Conservation (phyloP, 1,140 invertebrate species). For the Ditylenchus dipsaci region DNA sequence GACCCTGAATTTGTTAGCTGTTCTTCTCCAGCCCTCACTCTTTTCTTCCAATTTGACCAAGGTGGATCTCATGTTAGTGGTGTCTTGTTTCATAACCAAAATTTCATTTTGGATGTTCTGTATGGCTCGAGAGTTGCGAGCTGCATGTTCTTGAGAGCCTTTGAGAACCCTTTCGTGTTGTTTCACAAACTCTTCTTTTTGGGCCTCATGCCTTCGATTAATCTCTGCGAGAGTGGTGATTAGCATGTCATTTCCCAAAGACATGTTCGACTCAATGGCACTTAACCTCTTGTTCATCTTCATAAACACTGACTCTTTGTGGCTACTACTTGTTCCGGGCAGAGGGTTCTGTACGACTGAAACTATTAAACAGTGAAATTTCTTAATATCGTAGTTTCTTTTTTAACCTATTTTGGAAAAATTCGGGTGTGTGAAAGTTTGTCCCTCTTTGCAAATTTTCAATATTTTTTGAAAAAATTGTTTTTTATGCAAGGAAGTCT, state of each 20-base stretch:
- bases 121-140: background rate
- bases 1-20: background rate
- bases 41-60: background rate
- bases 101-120: background rate
- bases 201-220: conserved; percentile 85
- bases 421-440: too few species aligned
- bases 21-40: background rate
- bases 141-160: background rate
- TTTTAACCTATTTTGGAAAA: too few species aligned
- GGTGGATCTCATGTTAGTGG: background rate
- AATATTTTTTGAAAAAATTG: too few species aligned
- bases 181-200: conserved; percentile 59
- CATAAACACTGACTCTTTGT: conserved; percentile 90
- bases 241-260: conserved; percentile 74
- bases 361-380: background rate
- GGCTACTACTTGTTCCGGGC: conserved; percentile 56
- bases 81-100: background rate
- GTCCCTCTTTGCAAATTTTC: too few species aligned
- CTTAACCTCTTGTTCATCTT: conserved; percentile 89
- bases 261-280: conserved; percentile 89
- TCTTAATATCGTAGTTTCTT: too few species aligned
- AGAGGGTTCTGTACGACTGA: conserved; percentile 17
- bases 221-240: conserved; percentile 72
- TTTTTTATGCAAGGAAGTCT: too few species aligned
- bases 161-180: background rate